These are phyloP conservation scores for Benitochromis conjunctus DNA, from an alignment of 2,113 vertebrate species.

Conservation along the genomic window DNA sequence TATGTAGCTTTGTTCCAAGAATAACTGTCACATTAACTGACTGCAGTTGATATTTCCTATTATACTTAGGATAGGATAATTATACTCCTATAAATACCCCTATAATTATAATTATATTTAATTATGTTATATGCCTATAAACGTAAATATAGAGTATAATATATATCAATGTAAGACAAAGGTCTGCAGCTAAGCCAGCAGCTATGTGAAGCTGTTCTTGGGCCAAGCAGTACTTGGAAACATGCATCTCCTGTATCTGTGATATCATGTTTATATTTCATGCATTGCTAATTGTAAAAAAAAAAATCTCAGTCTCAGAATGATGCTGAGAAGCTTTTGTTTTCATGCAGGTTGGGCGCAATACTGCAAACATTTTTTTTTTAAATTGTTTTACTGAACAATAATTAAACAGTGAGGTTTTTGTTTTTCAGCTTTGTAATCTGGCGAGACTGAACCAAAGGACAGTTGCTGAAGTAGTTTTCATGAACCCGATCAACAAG, in stretches of 20 bases:
- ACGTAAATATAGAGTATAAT: not conserved
- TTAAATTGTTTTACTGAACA: not conserved
- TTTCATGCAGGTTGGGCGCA: not conserved
- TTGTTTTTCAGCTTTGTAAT: constrained; percentile 1
- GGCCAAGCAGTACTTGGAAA: not conserved
- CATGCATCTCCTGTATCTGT: not conserved
- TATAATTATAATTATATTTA: not conserved
- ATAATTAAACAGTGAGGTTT: not conserved
- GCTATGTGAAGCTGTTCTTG: not conserved
- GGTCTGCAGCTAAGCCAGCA: not conserved
- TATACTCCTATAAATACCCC: not conserved
- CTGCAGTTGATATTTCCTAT: not conserved
- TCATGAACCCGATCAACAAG: constrained; percentile 68
- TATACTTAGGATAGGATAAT: not conserved
- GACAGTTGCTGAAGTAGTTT: constrained; percentile 44
- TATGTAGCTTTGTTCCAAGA: not conserved
- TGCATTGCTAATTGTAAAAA: not conserved
- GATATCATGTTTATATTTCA: not conserved
- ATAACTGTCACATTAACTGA: not conserved
- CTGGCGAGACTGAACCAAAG: not conserved
- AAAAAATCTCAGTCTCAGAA: not conserved
- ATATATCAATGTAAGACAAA: not conserved
- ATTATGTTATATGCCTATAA: not conserved
- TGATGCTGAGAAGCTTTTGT: not conserved
- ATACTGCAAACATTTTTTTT: not conserved